These are phyloP conservation scores for Isaurus tuberculatus DNA, from an alignment of 92 coral and sea anemone species.

Conservation along the genomic window DNA sequence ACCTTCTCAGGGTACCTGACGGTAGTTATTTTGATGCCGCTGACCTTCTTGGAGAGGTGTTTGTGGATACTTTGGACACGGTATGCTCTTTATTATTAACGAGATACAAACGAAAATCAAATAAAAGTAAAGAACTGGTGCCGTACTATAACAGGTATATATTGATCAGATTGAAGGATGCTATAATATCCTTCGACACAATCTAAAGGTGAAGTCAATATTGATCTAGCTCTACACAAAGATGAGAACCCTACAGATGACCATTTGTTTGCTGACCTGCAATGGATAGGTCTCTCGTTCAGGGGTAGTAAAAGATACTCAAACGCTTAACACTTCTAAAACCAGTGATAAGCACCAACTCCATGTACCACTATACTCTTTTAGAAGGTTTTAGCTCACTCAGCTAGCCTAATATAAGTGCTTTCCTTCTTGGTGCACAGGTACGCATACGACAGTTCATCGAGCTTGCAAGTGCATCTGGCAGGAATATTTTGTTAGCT, in stretches of 20 bases:
- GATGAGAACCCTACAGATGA: no score
- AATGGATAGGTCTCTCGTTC: no score
- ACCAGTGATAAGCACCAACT: no score
- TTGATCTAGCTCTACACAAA: no score
- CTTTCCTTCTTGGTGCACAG: conserved; percentile 44
- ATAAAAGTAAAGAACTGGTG: background rate
- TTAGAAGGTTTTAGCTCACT: no score
- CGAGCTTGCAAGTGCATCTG: conserved; percentile 95
- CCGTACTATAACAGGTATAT: background rate
- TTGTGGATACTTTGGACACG: conserved; percentile 94
- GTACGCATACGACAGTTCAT: conserved; percentile 92
- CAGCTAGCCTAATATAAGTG: no score
- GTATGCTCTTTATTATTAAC: conserved; percentile 49
- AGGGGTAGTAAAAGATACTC: no score
- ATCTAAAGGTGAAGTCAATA: no score
- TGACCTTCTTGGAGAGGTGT: conserved; percentile 95
- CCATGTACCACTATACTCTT: no score
- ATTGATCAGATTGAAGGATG: background rate
- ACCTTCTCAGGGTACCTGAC: conserved; percentile 84
- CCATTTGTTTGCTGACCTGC: no score
- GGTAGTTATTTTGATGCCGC: conserved; percentile 98
- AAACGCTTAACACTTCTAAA: no score
- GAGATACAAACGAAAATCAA: background rate
- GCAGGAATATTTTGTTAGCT: conserved; percentile 81
- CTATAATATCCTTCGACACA: no score